Evolutionary conservation across 64 coral and sea anemone species (phyloP), one percentile per base, ranked within the genome.

Genomic region (Actinia tenebrosa): DNA sequence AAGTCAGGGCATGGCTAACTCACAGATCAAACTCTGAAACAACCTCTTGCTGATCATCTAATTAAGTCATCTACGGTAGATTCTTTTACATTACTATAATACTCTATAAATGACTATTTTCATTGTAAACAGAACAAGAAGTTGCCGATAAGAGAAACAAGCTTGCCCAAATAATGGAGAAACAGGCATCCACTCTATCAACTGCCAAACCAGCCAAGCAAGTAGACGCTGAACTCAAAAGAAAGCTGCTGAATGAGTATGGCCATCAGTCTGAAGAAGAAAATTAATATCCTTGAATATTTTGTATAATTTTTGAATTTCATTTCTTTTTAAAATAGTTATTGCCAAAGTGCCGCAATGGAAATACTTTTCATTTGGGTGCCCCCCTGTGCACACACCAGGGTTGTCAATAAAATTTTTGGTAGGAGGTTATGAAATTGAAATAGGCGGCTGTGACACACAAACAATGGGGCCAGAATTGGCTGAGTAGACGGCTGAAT

Each of bases 151-250:
- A 95, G 68, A 87, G 92, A 89, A 80, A 93, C 86, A 93, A 87
- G 43, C 64, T 99, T 22, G 93, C 89, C 59, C 86, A 95, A 87
- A 95, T 99, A 43, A 94, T 99, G 90, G 97, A 99, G 85, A 99
- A 99, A 86, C 97, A 99, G 82, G 93, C 97, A 19, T 89, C 88
- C 26, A 95, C 88, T 17, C 60, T 92, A 0, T 54, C 64, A 17
- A 23, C 86, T 19, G 83, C 80, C 23, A 99, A 99, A 79, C 18
- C 86, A 45, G 37, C 46, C 8, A 85, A 91, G 60, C 50, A 43
- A 0, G 77, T 72, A 22, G 93, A 99, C 66, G 83, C 69, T 19
- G 60, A 87, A 52, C 22, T 99, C 27, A 99, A 99, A 82, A 92
- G 91, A 90, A 83, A 86, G 10, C 62, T 99, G 0, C 86, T 99